Evolutionary conservation across 2,797 vertebrate species (phyloP), one percentile per base, ranked within the genome.

Genomic region (Lepus townsendii): DNA sequence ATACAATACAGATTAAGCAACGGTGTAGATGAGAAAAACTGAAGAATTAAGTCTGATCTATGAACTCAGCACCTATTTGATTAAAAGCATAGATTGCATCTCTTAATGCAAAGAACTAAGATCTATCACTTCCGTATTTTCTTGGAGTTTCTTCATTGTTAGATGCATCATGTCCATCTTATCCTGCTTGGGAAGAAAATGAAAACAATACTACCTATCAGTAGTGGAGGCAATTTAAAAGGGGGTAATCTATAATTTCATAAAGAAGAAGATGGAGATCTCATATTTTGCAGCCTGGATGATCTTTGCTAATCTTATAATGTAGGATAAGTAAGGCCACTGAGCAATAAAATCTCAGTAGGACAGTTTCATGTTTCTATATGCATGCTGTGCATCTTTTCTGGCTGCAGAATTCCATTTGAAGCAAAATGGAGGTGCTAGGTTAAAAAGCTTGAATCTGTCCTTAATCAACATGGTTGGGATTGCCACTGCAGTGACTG

Each of bases 291-390:
- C 9, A 96, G 26, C 24, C 50, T 91, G 10, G 85, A 90, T 76
- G 2, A 65, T 79, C 26, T 94, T 96, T 92, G 38, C 14, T 85
- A 94, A 76, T 92, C 32, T 79, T 76, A 72, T 79, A 95, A 72
- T 84, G n/a, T 11, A 91, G 95, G 62, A 57, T 78, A 87, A 88
- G 14, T 75, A 92, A 80, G 50, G 27, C 19, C 6, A 83, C 47
- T 66, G 71, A 94, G 32, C 65, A 87, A 78, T 92, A 94, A 95
- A 78, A 90, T 90, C 69, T 90, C 82, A 78, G 35, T 89, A 87
- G 54, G 32, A 83, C 2, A 87, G 60, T 76, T 69, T 88, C 8
- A 1, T 71, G 62, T 91, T 84, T 62, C n/a, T 92, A 24, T 27
- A 54, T 72, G 54, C 9, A 93, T 30, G 52, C 27, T 91, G 35